Evolutionary conservation across 1,140 invertebrate genomes (phyloP), one percentile per base, ranked within the genome.

Genomic region (Zeugodacus cucurbitae): DNA sequence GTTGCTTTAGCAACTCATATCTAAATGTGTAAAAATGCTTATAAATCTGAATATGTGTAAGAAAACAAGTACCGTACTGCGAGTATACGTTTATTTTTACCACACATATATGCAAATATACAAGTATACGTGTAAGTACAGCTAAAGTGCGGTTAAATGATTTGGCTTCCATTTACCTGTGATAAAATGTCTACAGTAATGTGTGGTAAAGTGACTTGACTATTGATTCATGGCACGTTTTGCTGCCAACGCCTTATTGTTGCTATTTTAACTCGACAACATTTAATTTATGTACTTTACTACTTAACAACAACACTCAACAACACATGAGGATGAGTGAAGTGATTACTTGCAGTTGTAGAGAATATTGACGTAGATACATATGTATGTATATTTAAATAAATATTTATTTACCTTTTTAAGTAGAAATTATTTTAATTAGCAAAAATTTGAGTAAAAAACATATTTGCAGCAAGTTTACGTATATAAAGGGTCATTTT

Each of bases 401-500:
- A 74, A 74, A 74, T 74, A 74, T 44, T 74, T 74, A 82, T 82
- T 82, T 82, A 82, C 74, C 41, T 48, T n/a, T 54, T 44, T 48
- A 48, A 48, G 37, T 29, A 10, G 8, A 29, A 74, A 74, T 37
- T 74, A 74, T 37, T 37, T 37, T 32, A 74, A 74, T 22, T 74
- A 74, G 67, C 8, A 74, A 20, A 10, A 32, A 37, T 62, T 10
- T 62, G 58, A n/a, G 6, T 62, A 26, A 8, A n/a, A 26, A 8
- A 62, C 58, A 32, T 70, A 20, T 70, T 26, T 37, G 1, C 48
- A 70, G 32, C 32, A 37, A 54, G 14, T 54, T 54, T 54, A 54
- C 1, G 4, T 5, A 70, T 26, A 62, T 62, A 62, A 1, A 26
- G n/a, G n/a, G 14, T 3, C 32, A 6, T 37, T 37, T 74, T 74